Evolutionary conservation across 2,113 vertebrate species (phyloP).

Genomic region (Scartelaos histophorus): DNA sequence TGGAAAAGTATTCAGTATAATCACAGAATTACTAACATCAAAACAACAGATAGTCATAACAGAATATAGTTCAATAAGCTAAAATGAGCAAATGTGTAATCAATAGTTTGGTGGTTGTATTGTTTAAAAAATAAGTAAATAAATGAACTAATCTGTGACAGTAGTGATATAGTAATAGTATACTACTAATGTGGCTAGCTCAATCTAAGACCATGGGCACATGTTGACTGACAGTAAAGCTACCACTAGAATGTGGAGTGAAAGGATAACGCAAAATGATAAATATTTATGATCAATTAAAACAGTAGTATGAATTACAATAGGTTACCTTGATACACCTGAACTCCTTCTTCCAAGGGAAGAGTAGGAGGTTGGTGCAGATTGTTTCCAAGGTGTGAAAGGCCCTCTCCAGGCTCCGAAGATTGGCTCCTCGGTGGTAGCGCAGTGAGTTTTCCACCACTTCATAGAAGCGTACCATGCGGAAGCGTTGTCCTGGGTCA

Average conservation of each 20-base stretch:
- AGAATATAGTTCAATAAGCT: not conserved
- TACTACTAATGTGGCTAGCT: not conserved
- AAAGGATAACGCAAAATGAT: not conserved
- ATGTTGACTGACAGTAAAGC: not conserved
- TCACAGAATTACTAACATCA: not conserved
- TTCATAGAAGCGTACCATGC: constrained; percentile 92
- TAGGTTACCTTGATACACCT: constrained; percentile 90
- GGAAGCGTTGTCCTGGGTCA: constrained; percentile 90
- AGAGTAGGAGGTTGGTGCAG: constrained; percentile 93
- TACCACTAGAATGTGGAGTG: not conserved
- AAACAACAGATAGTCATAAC: not conserved
- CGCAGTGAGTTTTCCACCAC: constrained; percentile 88
- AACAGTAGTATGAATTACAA: not conserved
- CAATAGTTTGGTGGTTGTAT: not conserved
- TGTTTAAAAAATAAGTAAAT: not conserved
- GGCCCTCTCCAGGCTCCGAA: constrained; percentile 85
- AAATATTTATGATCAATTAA: not conserved
- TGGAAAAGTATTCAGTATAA: not conserved
- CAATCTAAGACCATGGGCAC: not conserved
- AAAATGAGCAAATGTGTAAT: not conserved
- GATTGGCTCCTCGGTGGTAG: constrained; percentile 83
- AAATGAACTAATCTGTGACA: not conserved
- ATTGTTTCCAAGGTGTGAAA: constrained; percentile 89
- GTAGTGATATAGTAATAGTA: not conserved
- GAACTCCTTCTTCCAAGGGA: constrained; percentile 99